These are phyloP conservation scores for Grallaria varia DNA, from an alignment of 2,113 vertebrate genomes.

Conservation along the genomic window DNA sequence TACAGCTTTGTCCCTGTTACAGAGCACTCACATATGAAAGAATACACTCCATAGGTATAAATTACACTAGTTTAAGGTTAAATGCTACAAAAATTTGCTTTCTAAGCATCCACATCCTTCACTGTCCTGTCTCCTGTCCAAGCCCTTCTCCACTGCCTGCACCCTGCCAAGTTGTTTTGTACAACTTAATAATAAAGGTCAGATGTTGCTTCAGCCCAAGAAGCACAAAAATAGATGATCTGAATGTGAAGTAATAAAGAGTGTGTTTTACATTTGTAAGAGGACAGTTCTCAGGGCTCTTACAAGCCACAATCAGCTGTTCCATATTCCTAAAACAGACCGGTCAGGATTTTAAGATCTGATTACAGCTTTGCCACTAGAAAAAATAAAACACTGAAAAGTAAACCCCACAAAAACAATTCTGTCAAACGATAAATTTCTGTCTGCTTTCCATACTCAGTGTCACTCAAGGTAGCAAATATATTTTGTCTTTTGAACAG, in stretches of 20 bases:
- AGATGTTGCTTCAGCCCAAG: neutral
- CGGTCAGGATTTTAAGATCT: neutral
- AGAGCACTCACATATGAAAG: neutral
- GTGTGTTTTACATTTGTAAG: neutral
- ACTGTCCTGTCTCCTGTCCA: neutral
- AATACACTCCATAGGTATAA: neutral
- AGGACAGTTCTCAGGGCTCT: neutral
- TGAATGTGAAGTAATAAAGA: neutral
- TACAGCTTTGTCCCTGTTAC: neutral
- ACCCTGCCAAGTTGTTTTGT: neutral
- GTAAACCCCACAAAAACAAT: neutral
- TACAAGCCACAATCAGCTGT: neutral
- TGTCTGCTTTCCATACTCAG: slow-evolving; percentile 64
- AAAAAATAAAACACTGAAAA: neutral
- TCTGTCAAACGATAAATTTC: slow-evolving; percentile 57
- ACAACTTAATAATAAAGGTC: neutral
- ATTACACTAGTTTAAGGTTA: neutral
- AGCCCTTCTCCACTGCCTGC: neutral
- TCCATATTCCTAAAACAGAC: neutral
- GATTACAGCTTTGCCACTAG: neutral
- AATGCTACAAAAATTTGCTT: neutral
- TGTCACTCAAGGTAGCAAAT: slow-evolving; percentile 76
- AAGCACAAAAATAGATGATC: neutral
- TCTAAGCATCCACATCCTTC: neutral
- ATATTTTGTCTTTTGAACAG: slow-evolving; percentile 65